Evolutionary conservation across 2,113 vertebrate genomes (phyloP).

Genomic region (Sarotherodon lohbergeri): DNA sequence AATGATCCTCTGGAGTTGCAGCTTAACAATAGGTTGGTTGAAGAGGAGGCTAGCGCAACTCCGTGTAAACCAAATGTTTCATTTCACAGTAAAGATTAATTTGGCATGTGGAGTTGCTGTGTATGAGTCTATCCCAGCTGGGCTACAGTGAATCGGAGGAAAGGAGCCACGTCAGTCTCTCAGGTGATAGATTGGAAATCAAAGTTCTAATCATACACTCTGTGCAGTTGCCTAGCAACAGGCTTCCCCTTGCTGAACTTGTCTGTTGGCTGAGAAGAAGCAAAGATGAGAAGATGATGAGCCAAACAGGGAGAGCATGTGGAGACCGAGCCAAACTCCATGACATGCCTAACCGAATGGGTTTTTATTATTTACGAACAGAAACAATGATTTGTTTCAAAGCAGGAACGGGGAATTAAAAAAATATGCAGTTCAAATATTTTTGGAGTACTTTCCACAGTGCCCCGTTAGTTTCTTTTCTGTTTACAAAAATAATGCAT

Average conservation of each 20-base stretch:
- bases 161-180: slow-evolving; percentile 55
- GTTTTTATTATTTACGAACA: neutral
- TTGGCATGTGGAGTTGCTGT: slow-evolving; percentile 15
- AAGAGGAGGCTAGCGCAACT: neutral
- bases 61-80: slow-evolving; percentile 40
- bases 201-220: slow-evolving; percentile 72
- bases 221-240: slow-evolving; percentile 69
- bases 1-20: neutral
- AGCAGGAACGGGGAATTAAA: neutral
- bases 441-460: neutral
- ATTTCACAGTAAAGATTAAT: slow-evolving; percentile 50
- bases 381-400: neutral
- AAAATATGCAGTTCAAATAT: neutral
- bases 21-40: neutral
- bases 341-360: neutral
- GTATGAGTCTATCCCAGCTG: slow-evolving; percentile 31
- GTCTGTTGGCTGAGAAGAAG: slow-evolving; percentile 44
- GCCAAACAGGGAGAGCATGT: neutral
- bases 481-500: neutral
- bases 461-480: neutral
- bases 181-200: slow-evolving; percentile 71
- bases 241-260: slow-evolving; percentile 44
- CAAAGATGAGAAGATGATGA: slow-evolving; percentile 48
- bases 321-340: neutral
- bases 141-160: slow-evolving; percentile 50